Percentiles rank a stretch among this genome's conserved stretches.
phyloP scores from a whole-genome alignment of 1,140 invertebrate species.

The Chelonus insularis region DNA sequence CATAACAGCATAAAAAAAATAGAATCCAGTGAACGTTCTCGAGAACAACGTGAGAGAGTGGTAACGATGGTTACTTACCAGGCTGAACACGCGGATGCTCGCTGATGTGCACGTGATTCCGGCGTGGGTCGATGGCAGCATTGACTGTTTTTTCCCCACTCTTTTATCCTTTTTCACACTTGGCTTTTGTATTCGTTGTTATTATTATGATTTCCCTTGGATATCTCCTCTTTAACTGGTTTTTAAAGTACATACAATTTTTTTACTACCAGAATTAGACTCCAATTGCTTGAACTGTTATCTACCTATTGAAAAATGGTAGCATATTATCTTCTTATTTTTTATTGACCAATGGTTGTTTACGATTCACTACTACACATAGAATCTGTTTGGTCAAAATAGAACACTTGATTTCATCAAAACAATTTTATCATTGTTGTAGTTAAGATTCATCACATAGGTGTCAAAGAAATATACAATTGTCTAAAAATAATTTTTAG shows the following conservation, averaged over 20 bases:
- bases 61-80: not conserved
- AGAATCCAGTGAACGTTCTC: slow-evolving; percentile 3
- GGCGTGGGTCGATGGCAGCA: slow-evolving; percentile 42
- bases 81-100: slow-evolving; percentile 43
- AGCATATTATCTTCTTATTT: too few species aligned
- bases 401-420: too few species aligned
- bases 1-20: not conserved
- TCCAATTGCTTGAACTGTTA: too few species aligned
- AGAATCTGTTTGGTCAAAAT: too few species aligned
- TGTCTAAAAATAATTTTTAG: too few species aligned
- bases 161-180: slow-evolving; percentile 21
- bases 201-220: not conserved
- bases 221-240: not conserved
- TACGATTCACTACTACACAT: too few species aligned
- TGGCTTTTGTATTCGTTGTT: not conserved
- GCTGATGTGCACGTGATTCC: slow-evolving; percentile 50
- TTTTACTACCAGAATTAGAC: not conserved
- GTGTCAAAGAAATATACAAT: too few species aligned
- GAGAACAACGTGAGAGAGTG: slow-evolving; percentile 8
- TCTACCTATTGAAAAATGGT: too few species aligned
- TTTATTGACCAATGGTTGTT: too few species aligned
- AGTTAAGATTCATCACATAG: too few species aligned
- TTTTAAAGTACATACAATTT: not conserved
- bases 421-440: too few species aligned
- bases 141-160: slow-evolving; percentile 37